phyloP scores from a whole-genome alignment of 2,113 vertebrate genomes.

The Hippoglossus stenolepis region DNA sequence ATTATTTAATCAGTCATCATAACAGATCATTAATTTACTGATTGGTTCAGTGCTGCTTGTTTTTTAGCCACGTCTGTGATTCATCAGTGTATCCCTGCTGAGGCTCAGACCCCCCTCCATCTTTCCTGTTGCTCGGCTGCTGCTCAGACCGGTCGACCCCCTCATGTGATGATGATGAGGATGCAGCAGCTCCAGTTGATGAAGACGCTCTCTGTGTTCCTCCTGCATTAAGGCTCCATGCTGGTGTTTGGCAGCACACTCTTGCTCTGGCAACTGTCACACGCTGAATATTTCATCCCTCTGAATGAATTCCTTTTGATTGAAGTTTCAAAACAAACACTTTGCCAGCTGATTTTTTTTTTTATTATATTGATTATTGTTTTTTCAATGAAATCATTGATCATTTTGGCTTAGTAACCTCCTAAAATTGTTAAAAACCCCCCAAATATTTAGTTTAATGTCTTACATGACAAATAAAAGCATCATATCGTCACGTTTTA shows the following conservation, averaged over 20 bases:
- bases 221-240: constrained; percentile 31
- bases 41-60: not conserved
- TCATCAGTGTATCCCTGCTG: constrained; percentile 13
- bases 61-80: constrained; percentile 5
- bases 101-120: not conserved
- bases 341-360: not conserved
- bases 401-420: not conserved
- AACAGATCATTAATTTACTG: not conserved
- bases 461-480: not conserved
- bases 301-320: constrained; percentile 50
- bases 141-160: not conserved
- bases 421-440: not conserved
- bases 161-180: constrained; percentile 48
- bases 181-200: constrained; percentile 53
- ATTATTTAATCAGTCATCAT: not conserved
- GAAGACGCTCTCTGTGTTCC: constrained; percentile 44
- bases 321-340: constrained; percentile 9
- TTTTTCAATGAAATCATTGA: not conserved
- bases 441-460: not conserved
- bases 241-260: constrained; percentile 52
- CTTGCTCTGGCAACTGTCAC: constrained; percentile 31
- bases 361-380: not conserved
- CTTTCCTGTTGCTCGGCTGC: not conserved
- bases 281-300: constrained; percentile 53
- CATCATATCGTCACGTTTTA: not conserved